Evolutionary conservation across 2,888 invertebrate genomes (phyloP), one percentile per base, ranked within the genome.

Genomic region (Melangyna quadrimaculata): DNA sequence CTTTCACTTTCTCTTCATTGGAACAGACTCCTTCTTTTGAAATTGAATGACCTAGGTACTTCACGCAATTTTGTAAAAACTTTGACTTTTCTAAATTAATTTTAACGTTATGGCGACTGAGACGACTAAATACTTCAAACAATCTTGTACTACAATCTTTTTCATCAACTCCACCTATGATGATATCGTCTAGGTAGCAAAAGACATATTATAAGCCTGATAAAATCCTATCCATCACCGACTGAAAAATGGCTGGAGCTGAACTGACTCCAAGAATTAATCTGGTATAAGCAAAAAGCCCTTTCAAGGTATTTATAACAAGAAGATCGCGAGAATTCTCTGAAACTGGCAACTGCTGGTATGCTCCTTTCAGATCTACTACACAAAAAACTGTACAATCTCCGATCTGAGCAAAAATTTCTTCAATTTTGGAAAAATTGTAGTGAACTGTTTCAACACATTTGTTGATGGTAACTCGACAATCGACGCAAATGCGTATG

Each of bases 401-500:
- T 22, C 70, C 67, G 22, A 90, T 57, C 8, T 82, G 80, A 8
- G 88, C 87, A 82, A 89, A 89, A 59, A 90, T 88, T 55, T 90
- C 89, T 27, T 89, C 89, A 17, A 88, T 86, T 67, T 82, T 70
- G 1, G 90, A 90, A 63, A 90, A 87, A 10, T 89, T 89, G 69
- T 89, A 90, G 67, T 88, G 88, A 17, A 89, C 89, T 14, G 81
- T 75, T 27, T 88, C 45, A 5, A 82, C 29, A 27, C 43, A 57
- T 59, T 67, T 72, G 61, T 78, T 82, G 12, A 77, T 53, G 0
- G 90, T 89, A 29, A 82, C 87, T 59, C 89, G 89, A 53, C 88
- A 89, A 88, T 91, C 90, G 4, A 89, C 88, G 87, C 89, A 90
- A 22, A 90, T 87, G 45, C 59, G 57, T 24, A 59, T 59, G 9